Evolutionary conservation across 2,888 invertebrate species (phyloP).

Genomic region (Halocaridina rubra): DNA sequence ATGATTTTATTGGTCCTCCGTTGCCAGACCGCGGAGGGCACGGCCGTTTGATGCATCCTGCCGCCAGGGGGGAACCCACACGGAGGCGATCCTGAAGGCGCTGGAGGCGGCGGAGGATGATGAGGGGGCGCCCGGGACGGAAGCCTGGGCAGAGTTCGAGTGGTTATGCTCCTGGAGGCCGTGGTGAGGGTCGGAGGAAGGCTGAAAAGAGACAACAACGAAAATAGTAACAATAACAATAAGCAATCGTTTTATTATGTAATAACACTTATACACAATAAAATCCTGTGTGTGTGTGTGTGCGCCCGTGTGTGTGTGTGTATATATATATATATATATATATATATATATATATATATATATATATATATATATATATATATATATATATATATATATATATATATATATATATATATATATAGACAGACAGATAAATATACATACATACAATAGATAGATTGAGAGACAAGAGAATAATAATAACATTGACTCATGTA

Average conservation of each 20-base stretch:
- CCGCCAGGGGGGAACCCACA: not conserved
- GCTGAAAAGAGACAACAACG: not conserved
- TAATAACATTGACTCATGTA: not conserved
- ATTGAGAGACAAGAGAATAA: not conserved
- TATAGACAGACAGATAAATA: not conserved
- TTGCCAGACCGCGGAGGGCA: conserved; percentile 56
- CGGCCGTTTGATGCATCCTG: conserved; percentile 27
- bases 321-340: not conserved
- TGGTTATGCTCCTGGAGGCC: not conserved
- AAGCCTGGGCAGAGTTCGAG: not conserved
- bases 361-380: not conserved
- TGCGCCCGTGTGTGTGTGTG: not conserved
- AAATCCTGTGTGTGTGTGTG: not conserved
- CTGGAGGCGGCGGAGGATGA: not conserved
- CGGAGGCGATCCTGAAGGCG: not conserved
- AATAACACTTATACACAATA: not conserved
- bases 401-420: conserved; percentile 1
- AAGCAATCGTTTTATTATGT: not conserved
- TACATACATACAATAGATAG: not conserved
- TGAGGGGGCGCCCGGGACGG: not conserved
- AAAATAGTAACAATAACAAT: not conserved
- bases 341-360: not conserved
- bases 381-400: not conserved
- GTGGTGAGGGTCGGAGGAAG: not conserved
- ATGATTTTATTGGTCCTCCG: conserved; percentile 60